Base-by-base conservation (phyloP, 30 jellyfish, hydroid and myxozoan species). In the Cassiopea xamachana region DNA sequence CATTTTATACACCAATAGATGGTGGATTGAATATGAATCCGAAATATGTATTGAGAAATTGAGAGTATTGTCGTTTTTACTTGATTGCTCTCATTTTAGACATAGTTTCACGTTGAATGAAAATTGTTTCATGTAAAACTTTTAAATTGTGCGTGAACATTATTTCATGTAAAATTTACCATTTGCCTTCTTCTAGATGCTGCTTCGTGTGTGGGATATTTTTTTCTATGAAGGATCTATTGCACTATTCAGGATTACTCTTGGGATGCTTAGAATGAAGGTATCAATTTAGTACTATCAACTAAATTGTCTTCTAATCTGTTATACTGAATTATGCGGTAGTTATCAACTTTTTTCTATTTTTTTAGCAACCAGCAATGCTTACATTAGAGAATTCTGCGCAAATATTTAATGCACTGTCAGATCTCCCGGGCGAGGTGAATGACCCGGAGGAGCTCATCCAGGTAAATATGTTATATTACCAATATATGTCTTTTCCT, bases 141-240 rank as follows among this genome's bases (percentile, higher is more conserved):
- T 27, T 27, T 27, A 27, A 27, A 27, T 27, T 27, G 39, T 27
- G 39, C 39, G 39, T 27, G 39, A 27, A 27, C 39, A 27, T 27
- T 27, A 27, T 27, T 27, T 27, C 39, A 27, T 27, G 39, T 27
- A 27, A 27, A 27, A 27, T 27, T 27, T 27, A 27, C 39, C 39
- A 27, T 27, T 3, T 55, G 64, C 74, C 15, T 70, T 7, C 55
- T 84, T 84, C 46, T 75, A 96, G 99, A 94, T 93, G 80, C 73
- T 96, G 49, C 97, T 96, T 18, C 99, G 98, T 7, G 93, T 93
- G 78, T 96, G 99, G 99, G 99, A 96, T 87, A 83, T 96, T 16
- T 89, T 96, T 89, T 96, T 96, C 69, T 96, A 96, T 71, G 99
- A 96, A 79, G 99, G 99, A 16, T 96, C 99, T 50, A 90, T 96